Evolutionary conservation across 2,888 invertebrate species (phyloP).

Genomic region (Lagria hirta): DNA sequence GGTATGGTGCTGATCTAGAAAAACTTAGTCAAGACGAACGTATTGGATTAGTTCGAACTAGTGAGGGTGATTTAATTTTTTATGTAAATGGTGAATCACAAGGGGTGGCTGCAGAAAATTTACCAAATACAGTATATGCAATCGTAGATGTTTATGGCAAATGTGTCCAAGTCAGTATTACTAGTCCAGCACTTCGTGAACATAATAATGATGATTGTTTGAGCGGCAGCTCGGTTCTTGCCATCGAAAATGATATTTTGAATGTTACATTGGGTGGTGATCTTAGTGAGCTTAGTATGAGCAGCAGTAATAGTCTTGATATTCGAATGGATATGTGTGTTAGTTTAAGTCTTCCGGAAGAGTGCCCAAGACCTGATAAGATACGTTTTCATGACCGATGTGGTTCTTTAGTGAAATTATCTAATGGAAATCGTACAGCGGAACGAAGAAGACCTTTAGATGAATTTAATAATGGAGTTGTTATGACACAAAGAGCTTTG

Average conservation of each 20-base stretch:
- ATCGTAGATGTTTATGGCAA: conserved; percentile 82
- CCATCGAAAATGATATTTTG: conserved; percentile 53
- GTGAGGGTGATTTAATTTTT: conserved; percentile 74
- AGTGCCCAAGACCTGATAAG: conserved; percentile 58
- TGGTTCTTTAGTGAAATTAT: conserved; percentile 83
- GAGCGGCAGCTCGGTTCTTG: conserved; percentile 54
- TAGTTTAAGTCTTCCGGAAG: conserved; percentile 51
- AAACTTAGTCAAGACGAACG: conserved; percentile 79
- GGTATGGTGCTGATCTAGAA: conserved; percentile 84
- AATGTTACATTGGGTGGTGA: conserved; percentile 54
- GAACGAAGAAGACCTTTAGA: conserved; percentile 85
- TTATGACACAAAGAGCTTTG: conserved; percentile 89
- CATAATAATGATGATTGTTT: conserved; percentile 55
- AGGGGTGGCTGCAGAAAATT: conserved; percentile 78
- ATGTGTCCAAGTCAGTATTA: conserved; percentile 74
- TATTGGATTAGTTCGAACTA: conserved; percentile 77
- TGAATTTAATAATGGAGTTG: conserved; percentile 95
- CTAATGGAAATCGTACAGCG: conserved; percentile 79
- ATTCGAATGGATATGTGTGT: conserved; percentile 55
- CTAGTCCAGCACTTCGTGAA: conserved; percentile 52
- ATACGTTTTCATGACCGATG: conserved; percentile 85
- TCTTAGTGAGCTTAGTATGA: conserved; percentile 53
- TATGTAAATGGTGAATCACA: conserved; percentile 87
- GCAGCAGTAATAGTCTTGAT: conserved; percentile 54
- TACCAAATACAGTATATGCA: conserved; percentile 75